Evolutionary conservation across 1,140 invertebrate genomes (phyloP), one percentile per base, ranked within the genome.

Genomic region (Drosophila sulfurigaster): DNA sequence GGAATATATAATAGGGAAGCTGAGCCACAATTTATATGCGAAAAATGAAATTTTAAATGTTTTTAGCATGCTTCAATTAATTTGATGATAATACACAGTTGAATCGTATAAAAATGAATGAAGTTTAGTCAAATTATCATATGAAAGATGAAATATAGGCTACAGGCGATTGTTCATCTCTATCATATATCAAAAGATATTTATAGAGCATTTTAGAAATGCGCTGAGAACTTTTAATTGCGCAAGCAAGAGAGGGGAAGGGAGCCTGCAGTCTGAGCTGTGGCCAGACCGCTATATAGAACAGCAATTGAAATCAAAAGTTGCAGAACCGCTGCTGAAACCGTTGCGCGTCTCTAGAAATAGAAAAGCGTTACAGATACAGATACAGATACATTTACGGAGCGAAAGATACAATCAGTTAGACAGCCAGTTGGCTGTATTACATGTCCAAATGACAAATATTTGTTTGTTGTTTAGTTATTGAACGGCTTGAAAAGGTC

Each of bases 401-500:
- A 51, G 30, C 49, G 15, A 64, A 13, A 58, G 25, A 56, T 41
- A 52, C 59, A 75, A 64, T 58, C 59, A 72, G 60, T 60, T 48
- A 66, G 56, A 45, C 67, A 41, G 46, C 15, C 48, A 60, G 64
- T 78, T 65, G 48, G 72, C 73, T 71, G 79, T 76, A 82, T 86
- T 82, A 86, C 82, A 80, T 66, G 68, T 79, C 75, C 46, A 72
- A 78, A 89, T 88, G 72, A 88, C 78, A 89, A 88, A 88, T 88
- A 89, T 65, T 69, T 71, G 59, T 88, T 78, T 79, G 82, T 87
- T 86, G 82, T 82, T 86, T 77, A 77, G 82, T 82, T 87, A 78
- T 83, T 88, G 83, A 80, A 74, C 77, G 80, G 56, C 80, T 73
- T 86, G 82, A 86, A 87, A 79, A 82, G 82, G 82, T 77, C 78